Evolutionary conservation across 2,888 invertebrate species (phyloP).

Genomic region (Coenonympha glycerion): DNA sequence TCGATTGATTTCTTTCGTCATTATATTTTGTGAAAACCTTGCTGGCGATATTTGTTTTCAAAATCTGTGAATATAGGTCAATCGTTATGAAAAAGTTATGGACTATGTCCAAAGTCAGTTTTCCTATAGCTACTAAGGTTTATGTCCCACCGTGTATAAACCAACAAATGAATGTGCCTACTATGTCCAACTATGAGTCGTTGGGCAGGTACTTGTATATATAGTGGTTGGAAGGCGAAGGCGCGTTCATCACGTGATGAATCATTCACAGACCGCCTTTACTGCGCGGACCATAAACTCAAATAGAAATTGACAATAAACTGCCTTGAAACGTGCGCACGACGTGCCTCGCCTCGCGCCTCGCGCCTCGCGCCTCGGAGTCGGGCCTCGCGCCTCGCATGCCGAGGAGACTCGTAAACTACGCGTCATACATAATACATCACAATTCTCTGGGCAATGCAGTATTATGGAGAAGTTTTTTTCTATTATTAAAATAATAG

Average conservation of each 20-base stretch:
- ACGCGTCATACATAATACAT: slow-evolving; percentile 11
- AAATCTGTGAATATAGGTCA: too few relatives aligned
- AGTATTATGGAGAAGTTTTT: background rate
- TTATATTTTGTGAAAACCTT: too few relatives aligned
- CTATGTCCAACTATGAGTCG: background rate
- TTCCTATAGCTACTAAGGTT: too few relatives aligned
- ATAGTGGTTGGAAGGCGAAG: background rate
- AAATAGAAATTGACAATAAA: slow-evolving; percentile 24
- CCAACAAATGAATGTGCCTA: too few relatives aligned
- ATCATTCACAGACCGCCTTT: slow-evolving; percentile 7
- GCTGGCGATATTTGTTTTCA: too few relatives aligned
- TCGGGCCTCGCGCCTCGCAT: slow-evolving; percentile 12
- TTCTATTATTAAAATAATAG: background rate
- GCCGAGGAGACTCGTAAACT: slow-evolving; percentile 15
- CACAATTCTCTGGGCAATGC: too few relatives aligned
- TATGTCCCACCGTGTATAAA: too few relatives aligned
- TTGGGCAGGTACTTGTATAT: background rate
- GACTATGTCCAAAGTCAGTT: too few relatives aligned
- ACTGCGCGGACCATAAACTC: slow-evolving; percentile 1
- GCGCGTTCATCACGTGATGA: background rate
- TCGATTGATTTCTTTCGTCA: too few relatives aligned
- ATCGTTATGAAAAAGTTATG: too few relatives aligned
- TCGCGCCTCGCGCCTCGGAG: slow-evolving; percentile 15
- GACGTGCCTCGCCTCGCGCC: slow-evolving; percentile 17
- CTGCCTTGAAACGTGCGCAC: slow-evolving; percentile 13